Base-by-base conservation (phyloP, 2,797 vertebrate genomes). In the Sebastes minor region DNA sequence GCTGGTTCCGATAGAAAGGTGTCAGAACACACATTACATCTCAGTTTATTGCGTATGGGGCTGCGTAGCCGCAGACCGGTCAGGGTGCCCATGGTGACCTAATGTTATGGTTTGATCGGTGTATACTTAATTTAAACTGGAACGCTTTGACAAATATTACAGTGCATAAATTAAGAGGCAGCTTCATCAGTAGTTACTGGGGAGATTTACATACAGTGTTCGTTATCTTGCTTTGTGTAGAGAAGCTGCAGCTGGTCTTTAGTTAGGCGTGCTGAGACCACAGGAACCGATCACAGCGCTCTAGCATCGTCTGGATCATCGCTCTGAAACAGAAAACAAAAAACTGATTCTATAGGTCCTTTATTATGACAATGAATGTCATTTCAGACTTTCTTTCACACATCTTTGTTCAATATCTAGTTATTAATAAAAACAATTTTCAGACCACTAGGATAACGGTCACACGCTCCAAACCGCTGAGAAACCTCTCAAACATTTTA, bases 281-380 rank as follows among this genome's bases (percentile, higher is more conserved):
- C 62, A 99, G 95, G 92, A 98, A 99, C 16, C 98, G 96, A 87
- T 99, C 98, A 74, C 98, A 99, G 70, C 97, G 97, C 93, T 99
- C 98, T 64, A 99, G 88, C 98, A 99, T 99, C 65, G 95, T 97
- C 94, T 99, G 98, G 91, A 99, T 97, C 86, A 98, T 95, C 0
- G 98, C 98, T 94, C 98, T 99, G 93, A 61, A 95, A 92, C 81
- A 56, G 32, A 82, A 93, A 88, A 25, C 1, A 74, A 38, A 22
- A 63, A 1, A 66, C n/a, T 5, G 20, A 60, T 49, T 53, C 1
- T 62, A 16, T 42, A 16, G 6, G 38, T 42, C 38, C 38, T 42
- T 42, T 42, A 42, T 8, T 71, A 35, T 14, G 38, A 12, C 10
- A 18, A 33, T 32, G 32, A 63, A 49, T 0, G 18, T 9, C 32